A percentile compares a stretch with the other conserved stretches of the same genome.
phyloP scores from a whole-genome alignment of 37 sponge, comb jelly and placozoan genomes.

The Aplysina aerophoba region DNA sequence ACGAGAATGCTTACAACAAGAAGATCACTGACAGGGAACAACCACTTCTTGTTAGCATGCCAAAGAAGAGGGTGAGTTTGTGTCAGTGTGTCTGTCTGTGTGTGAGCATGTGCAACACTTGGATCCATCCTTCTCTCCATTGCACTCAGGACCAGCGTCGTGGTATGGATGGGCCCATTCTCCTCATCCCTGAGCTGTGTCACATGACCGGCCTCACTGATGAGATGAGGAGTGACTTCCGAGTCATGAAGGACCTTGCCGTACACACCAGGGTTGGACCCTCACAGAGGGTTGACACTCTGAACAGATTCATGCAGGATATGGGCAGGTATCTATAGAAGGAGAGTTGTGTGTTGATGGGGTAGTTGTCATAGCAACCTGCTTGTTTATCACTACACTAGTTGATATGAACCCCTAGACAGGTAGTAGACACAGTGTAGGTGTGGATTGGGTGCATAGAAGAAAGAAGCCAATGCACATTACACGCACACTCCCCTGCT shows the following conservation, averaged over 20 bases:
- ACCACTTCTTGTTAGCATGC: slow-evolving; percentile 86
- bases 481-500: background rate
- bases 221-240: slow-evolving; percentile 80
- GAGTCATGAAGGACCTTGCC: slow-evolving; percentile 82
- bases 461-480: no score
- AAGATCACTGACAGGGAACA: slow-evolving; percentile 75
- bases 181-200: slow-evolving; percentile 92
- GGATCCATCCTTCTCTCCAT: background rate
- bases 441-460: no score
- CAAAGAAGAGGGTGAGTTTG: slow-evolving; percentile 51
- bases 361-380: no score
- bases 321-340: slow-evolving; percentile 34
- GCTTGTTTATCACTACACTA: no score
- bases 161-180: slow-evolving; percentile 66
- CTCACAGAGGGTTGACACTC: slow-evolving; percentile 21
- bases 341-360: no score
- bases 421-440: no score
- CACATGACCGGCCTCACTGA: slow-evolving; percentile 84
- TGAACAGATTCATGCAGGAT: slow-evolving; percentile 63
- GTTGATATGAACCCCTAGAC: no score
- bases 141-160: slow-evolving; percentile 40
- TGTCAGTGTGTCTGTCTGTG: background rate
- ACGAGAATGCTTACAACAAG: slow-evolving; percentile 67
- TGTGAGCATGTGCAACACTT: background rate
- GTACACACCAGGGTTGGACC: slow-evolving; percentile 79